These are phyloP conservation scores for Anoura caudifer DNA, from an alignment of 2,113 vertebrate genomes.

Conservation along the genomic window DNA sequence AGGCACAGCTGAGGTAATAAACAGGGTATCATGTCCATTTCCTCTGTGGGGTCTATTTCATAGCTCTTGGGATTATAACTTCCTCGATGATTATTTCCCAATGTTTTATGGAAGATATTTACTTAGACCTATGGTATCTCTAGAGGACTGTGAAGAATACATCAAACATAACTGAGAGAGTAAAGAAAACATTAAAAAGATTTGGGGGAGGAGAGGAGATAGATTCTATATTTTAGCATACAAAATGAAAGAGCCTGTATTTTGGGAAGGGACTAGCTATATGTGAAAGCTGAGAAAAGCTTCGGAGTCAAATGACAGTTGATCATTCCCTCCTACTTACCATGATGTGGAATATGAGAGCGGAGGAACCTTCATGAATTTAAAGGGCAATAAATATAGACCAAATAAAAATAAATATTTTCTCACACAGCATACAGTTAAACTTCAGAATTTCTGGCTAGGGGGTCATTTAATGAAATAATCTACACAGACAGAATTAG, in stretches of 20 bases:
- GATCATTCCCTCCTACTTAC: not conserved
- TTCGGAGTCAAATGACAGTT: not conserved
- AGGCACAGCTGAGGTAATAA: conserved; percentile 53
- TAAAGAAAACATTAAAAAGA: conserved; percentile 9
- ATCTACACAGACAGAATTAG: conserved; percentile 51
- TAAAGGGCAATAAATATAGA: conserved; percentile 58
- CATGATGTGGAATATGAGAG: conserved; percentile 43
- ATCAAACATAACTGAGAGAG: not conserved
- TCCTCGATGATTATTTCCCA: conserved; percentile 47
- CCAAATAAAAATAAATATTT: conserved; percentile 59
- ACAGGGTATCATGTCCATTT: conserved; percentile 46
- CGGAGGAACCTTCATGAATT: conserved; percentile 31
- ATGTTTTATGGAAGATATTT: conserved; percentile 13
- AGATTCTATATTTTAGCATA: conserved; percentile 14
- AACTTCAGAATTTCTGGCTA: conserved; percentile 38
- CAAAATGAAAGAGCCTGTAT: not conserved
- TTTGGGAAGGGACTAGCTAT: not conserved
- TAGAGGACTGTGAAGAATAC: not conserved
- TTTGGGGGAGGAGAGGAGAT: not conserved
- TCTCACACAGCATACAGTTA: conserved; percentile 43
- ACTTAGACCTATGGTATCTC: conserved; percentile 6
- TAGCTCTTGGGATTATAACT: conserved; percentile 15
- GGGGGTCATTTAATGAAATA: conserved; percentile 59
- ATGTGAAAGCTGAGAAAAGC: not conserved
- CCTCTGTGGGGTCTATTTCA: conserved; percentile 39